Base-by-base conservation (phyloP, 2,888 invertebrate genomes). In the Sinodicranocentrus sp. region DNA sequence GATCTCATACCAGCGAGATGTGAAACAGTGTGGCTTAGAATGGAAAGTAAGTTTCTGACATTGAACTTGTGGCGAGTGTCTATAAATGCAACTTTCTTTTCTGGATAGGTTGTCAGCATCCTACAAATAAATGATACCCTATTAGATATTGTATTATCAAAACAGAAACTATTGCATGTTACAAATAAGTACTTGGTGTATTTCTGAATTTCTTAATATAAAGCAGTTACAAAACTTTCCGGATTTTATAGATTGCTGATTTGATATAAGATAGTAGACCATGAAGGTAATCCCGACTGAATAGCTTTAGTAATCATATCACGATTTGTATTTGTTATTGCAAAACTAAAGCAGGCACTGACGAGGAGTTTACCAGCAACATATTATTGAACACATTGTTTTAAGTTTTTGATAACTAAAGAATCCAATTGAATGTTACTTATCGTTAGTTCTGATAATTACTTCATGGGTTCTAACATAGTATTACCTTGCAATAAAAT, bases 401-500 rank as follows among this genome's bases (percentile, higher is more conserved):
- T 17, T 26, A 52, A 25, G 13, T 48, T 13, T 26, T 48, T 8
- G 48, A 19, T 1, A 21, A 54, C 13, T 5, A 65, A 15, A 61
- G 15, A 25, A 5, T 19, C 78, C 10, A 48, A 2, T 2, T 15
- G 48, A 5, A 48, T 3, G 15, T 15, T 10, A n/a, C 6, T 10
- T 10, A 48, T 6, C 48, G 2, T 10, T n/a, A 10, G 6, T 10
- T 10, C 48, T 48, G n/a, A n/a, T n/a, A n/a, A n/a, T n/a, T n/a
- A n/a, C n/a, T n/a, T n/a, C n/a, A n/a, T n/a, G n/a, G n/a, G n/a
- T n/a, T n/a, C n/a, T n/a, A n/a, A n/a, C n/a, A n/a, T n/a, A n/a
- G n/a, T n/a, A n/a, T n/a, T 72, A 88, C 87, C 84, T 84, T n/a
- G 84, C 88, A 25, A 88, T 48, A 2, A 87, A 82, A 70, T 87